phyloP scores from a whole-genome alignment of 2,888 invertebrate genomes.

The Cheilosia grossa region DNA sequence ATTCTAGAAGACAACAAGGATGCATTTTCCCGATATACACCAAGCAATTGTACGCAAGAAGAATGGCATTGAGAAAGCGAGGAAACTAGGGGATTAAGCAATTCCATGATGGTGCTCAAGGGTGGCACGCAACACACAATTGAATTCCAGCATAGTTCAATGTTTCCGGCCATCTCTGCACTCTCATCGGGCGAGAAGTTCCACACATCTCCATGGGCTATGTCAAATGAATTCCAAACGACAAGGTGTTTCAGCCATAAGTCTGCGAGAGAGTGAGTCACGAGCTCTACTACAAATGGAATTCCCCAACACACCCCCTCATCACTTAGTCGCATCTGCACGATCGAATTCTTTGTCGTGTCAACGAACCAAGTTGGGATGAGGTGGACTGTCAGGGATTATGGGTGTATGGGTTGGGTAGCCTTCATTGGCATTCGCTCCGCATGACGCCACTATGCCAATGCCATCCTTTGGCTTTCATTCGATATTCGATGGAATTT shows the following conservation, averaged over 20 bases:
- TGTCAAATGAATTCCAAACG: constrained; percentile 47
- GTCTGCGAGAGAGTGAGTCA: constrained; percentile 19
- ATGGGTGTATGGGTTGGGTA: not conserved
- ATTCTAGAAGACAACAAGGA: constrained; percentile 53
- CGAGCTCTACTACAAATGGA: constrained; percentile 11
- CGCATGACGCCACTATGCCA: constrained; percentile 10
- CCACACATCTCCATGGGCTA: constrained; percentile 17
- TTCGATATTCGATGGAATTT: constrained; percentile 69
- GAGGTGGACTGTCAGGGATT: not conserved
- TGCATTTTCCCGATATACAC: constrained; percentile 53
- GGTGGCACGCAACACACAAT: constrained; percentile 42
- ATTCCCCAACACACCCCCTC: constrained; percentile 45
- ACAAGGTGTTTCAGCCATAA: constrained; percentile 40
- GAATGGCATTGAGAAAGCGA: constrained; percentile 32
- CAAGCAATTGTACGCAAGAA: constrained; percentile 46
- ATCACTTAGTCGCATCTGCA: constrained; percentile 11
- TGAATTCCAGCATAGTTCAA: constrained; percentile 67
- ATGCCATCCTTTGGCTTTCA: constrained; percentile 30
- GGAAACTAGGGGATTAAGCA: constrained; percentile 57
- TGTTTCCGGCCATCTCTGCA: constrained; percentile 33
- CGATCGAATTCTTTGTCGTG: constrained; percentile 65
- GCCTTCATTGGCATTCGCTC: constrained; percentile 39
- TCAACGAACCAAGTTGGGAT: constrained; percentile 53
- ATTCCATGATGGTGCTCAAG: constrained; percentile 49
- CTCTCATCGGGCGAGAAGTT: constrained; percentile 12